phyloP scores from a whole-genome alignment of 2,113 vertebrate genomes.

The Maylandia zebra region DNA sequence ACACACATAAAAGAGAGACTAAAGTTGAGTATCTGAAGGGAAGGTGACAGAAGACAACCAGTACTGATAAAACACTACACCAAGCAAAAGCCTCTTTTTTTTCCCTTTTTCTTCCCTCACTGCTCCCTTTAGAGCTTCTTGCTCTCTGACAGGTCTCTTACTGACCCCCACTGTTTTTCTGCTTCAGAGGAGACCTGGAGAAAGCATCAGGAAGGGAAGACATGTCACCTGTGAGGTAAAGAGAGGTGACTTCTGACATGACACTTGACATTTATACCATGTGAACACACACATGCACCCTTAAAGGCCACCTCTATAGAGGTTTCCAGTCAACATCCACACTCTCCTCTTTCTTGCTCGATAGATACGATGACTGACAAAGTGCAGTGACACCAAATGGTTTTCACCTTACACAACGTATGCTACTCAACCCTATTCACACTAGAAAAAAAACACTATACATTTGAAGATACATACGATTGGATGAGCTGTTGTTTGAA shows the following conservation, averaged over 20 bases:
- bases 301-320: background rate
- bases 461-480: background rate
- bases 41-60: background rate
- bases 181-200: slow-evolving; percentile 28
- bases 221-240: slow-evolving; percentile 46
- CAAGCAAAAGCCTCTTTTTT: background rate
- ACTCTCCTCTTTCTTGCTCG: background rate
- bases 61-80: background rate
- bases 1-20: background rate
- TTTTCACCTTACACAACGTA: background rate
- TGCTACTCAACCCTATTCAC: background rate
- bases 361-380: background rate
- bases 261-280: slow-evolving; percentile 61
- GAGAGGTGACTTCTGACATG: slow-evolving; percentile 39
- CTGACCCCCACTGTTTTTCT: slow-evolving; percentile 44
- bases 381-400: background rate
- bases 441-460: background rate
- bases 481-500: background rate
- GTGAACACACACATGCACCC: background rate
- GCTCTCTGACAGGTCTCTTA: background rate
- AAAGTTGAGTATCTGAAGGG: background rate
- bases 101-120: background rate
- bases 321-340: background rate
- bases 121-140: background rate
- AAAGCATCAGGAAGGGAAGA: slow-evolving; percentile 13